A percentile compares a stretch with the other conserved stretches of the same genome.
These are phyloP conservation scores for Cottus gobio DNA, from an alignment of 2,113 vertebrate genomes.

Conservation along the genomic window DNA sequence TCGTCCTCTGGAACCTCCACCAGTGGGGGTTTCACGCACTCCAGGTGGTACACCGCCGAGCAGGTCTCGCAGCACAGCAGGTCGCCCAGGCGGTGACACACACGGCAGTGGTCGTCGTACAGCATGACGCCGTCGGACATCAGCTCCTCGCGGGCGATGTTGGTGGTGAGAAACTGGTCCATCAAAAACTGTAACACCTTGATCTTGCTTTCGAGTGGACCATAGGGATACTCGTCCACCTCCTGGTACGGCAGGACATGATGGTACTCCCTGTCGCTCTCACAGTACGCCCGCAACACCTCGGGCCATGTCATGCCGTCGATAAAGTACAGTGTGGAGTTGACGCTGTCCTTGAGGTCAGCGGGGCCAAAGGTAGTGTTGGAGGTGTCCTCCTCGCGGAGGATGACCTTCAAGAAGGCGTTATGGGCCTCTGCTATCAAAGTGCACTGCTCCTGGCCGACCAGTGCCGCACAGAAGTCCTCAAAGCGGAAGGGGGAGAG, in stretches of 20 bases:
- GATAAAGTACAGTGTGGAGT: slow-evolving; percentile 97
- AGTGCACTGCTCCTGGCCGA: slow-evolving; percentile 97
- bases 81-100: slow-evolving; percentile 97
- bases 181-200: slow-evolving; percentile 97
- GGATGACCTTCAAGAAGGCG: slow-evolving; percentile 93
- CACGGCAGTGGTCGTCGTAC: slow-evolving; percentile 97
- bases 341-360: slow-evolving; percentile 97
- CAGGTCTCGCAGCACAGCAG: slow-evolving; percentile 98
- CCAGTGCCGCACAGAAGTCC: slow-evolving; percentile 97
- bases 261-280: slow-evolving; percentile 95
- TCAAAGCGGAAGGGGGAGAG: slow-evolving; percentile 98
- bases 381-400: slow-evolving; percentile 96
- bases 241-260: slow-evolving; percentile 93
- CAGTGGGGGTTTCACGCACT: slow-evolving; percentile 96
- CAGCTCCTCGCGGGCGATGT: slow-evolving; percentile 96
- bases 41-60: slow-evolving; percentile 96
- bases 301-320: slow-evolving; percentile 99
- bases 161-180: slow-evolving; percentile 98
- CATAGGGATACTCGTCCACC: slow-evolving; percentile 95
- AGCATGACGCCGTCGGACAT: slow-evolving; percentile 97
- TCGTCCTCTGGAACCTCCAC: slow-evolving; percentile 96
- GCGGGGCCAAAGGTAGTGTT: slow-evolving; percentile 98
- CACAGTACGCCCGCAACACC: slow-evolving; percentile 95
- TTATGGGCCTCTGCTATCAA: slow-evolving; percentile 97
- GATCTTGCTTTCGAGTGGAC: slow-evolving; percentile 93